These are phyloP conservation scores for Emberiza fucata DNA, from an alignment of 2,113 vertebrate genomes.

Conservation along the genomic window DNA sequence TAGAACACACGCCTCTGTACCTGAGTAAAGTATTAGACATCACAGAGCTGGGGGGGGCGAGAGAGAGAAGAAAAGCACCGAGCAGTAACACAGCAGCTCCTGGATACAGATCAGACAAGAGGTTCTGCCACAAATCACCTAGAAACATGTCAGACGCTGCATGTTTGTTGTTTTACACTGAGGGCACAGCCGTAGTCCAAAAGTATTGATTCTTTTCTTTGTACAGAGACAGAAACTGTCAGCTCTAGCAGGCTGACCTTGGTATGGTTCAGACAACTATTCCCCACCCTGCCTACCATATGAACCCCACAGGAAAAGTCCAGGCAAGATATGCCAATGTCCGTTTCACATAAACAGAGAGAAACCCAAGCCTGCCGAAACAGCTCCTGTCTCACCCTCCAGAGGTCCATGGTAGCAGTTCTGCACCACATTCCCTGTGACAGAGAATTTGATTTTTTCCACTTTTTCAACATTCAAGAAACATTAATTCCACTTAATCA, in stretches of 20 bases:
- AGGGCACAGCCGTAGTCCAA: conserved; percentile 97
- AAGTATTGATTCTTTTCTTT: conserved; percentile 99
- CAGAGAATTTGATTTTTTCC: conserved; percentile 81
- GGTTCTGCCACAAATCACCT: conserved; percentile 85
- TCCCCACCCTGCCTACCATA: conserved; percentile 85
- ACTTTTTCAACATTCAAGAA: conserved; percentile 18
- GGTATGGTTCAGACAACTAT: conserved; percentile 91
- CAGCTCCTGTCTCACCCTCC: conserved; percentile 65
- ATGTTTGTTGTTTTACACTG: conserved; percentile 96
- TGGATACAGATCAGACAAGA: conserved; percentile 86
- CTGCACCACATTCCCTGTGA: conserved; percentile 78
- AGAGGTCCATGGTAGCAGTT: conserved; percentile 70
- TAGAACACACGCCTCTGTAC: conserved; percentile 77
- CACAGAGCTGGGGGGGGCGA: conserved; percentile 71
- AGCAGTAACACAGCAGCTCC: conserved; percentile 78
- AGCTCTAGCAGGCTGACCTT: conserved; percentile 94
- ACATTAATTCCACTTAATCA: conserved; percentile 47
- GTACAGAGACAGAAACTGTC: conserved; percentile 97
- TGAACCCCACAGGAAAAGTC: conserved; percentile 84
- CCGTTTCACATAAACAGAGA: conserved; percentile 73
- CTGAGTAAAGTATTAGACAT: conserved; percentile 82
- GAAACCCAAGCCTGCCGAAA: conserved; percentile 73
- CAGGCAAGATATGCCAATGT: conserved; percentile 75
- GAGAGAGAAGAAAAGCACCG: conserved; percentile 68
- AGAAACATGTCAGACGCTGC: conserved; percentile 93